Evolutionary conservation across 2,797 vertebrate genomes (phyloP).

Genomic region (Melanotaenia parkinsoni): DNA sequence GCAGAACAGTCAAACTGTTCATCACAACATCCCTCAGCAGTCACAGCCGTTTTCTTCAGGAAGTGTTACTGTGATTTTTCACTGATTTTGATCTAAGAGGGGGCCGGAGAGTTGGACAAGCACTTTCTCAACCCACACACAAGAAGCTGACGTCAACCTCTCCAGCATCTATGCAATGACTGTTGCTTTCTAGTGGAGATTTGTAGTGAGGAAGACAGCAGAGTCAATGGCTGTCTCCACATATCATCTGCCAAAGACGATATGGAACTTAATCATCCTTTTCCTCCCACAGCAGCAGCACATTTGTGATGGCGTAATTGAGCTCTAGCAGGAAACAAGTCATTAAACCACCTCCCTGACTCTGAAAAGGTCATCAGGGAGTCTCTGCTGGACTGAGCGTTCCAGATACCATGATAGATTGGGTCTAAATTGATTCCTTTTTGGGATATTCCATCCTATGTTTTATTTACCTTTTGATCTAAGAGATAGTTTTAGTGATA

Average conservation of each 20-base stretch:
- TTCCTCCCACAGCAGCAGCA: slow-evolving; percentile 40
- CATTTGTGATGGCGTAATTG: slow-evolving; percentile 34
- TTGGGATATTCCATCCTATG: neutral
- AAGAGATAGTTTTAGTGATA: neutral
- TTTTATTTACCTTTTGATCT: neutral
- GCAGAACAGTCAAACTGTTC: neutral
- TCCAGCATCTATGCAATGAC: slow-evolving; percentile 32
- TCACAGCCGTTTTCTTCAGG: slow-evolving; percentile 22
- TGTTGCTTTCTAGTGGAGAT: slow-evolving; percentile 27
- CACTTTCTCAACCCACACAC: slow-evolving; percentile 57
- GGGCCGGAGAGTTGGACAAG: slow-evolving; percentile 30
- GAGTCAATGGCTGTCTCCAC: slow-evolving; percentile 45
- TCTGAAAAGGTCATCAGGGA: slow-evolving; percentile 41
- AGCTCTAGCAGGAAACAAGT: slow-evolving; percentile 65
- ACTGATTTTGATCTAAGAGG: slow-evolving; percentile 33
- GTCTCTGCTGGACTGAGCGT: slow-evolving; percentile 15
- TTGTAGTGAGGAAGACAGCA: slow-evolving; percentile 41
- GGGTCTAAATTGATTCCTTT: slow-evolving; percentile 23
- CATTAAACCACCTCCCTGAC: slow-evolving; percentile 66
- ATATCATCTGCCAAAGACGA: slow-evolving; percentile 56
- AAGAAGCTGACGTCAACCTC: slow-evolving; percentile 62
- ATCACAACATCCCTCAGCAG: slow-evolving; percentile 8
- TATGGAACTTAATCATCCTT: slow-evolving; percentile 37
- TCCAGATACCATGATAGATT: slow-evolving; percentile 17
- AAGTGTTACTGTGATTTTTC: slow-evolving; percentile 27